These are phyloP conservation scores for Neoarius graeffei DNA, from an alignment of 2,113 vertebrate species.

Conservation along the genomic window DNA sequence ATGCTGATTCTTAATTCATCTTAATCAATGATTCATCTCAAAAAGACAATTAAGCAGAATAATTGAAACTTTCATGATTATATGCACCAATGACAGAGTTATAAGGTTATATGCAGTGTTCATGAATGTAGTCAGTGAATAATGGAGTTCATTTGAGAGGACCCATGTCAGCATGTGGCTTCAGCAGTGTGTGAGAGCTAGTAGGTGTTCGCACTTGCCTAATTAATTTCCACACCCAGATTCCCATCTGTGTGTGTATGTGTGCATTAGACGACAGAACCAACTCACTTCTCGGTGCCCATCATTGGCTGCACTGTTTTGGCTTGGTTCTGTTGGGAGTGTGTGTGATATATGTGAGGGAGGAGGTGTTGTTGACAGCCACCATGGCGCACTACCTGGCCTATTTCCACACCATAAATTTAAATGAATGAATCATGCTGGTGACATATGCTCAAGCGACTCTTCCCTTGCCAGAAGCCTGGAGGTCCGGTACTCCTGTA, in stretches of 20 bases:
- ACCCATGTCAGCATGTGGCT: constrained; percentile 29
- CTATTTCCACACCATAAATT: constrained; percentile 56
- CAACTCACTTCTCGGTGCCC: constrained; percentile 38
- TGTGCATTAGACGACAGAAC: constrained; percentile 37
- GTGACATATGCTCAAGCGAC: constrained; percentile 56
- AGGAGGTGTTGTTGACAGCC: constrained; percentile 57
- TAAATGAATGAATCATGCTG: constrained; percentile 64
- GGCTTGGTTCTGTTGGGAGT: constrained; percentile 35
- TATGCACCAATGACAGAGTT: not conserved
- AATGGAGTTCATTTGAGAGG: constrained; percentile 17
- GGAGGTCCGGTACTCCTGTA: constrained; percentile 57
- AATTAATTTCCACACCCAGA: constrained; percentile 54
- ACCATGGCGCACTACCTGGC: constrained; percentile 53
- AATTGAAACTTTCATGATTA: not conserved
- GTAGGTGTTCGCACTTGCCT: constrained; percentile 53
- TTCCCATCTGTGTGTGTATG: constrained; percentile 50
- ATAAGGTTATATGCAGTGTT: not conserved
- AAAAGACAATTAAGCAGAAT: too few species aligned
- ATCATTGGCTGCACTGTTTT: constrained; percentile 35
- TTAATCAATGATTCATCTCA: not conserved
- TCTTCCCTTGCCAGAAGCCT: constrained; percentile 61
- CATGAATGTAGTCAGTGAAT: constrained; percentile 7
- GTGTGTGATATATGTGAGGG: constrained; percentile 52
- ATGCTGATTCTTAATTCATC: not conserved
- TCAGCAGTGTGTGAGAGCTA: constrained; percentile 28